A percentile compares a stretch with the other conserved stretches of the same genome.
phyloP scores from a whole-genome alignment of 2,113 vertebrate species.

The Mesembrinibis cayennensis region DNA sequence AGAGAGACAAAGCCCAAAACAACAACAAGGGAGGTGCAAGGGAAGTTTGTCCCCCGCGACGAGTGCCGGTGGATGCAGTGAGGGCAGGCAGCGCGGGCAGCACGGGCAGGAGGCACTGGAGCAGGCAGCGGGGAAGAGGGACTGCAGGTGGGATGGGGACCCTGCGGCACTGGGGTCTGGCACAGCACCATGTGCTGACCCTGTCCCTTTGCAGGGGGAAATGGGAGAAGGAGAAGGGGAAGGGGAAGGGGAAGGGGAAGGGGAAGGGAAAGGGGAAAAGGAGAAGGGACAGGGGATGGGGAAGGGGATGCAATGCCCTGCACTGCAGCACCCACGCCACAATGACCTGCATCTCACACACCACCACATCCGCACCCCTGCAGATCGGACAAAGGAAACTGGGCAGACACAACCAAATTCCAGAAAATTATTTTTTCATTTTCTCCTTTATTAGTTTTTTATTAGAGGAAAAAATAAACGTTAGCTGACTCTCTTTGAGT shows the following conservation, averaged over 20 bases:
- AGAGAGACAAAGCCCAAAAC: neutral
- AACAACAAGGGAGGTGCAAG: neutral
- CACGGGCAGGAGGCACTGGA: neutral
- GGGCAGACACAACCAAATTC: conserved; percentile 36
- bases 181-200: neutral
- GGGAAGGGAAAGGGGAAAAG: neutral
- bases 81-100: neutral
- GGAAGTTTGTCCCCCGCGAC: neutral
- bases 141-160: neutral
- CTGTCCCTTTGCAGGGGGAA: rapidly evolving
- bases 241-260: no score
- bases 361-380: neutral
- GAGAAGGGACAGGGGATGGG: no score
- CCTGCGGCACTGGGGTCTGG: neutral
- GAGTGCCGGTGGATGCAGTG: neutral
- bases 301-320: neutral
- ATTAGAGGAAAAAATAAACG: conserved; percentile 45
- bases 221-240: no score
- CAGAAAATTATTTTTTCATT: conserved; percentile 66
- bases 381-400: neutral
- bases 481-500: neutral
- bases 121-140: neutral
- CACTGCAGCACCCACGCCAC: neutral
- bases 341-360: neutral
- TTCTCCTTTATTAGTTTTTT: conserved; percentile 68